Base-by-base conservation (phyloP, 1,140 invertebrate genomes). In the Xylocopa sonorina region DNA sequence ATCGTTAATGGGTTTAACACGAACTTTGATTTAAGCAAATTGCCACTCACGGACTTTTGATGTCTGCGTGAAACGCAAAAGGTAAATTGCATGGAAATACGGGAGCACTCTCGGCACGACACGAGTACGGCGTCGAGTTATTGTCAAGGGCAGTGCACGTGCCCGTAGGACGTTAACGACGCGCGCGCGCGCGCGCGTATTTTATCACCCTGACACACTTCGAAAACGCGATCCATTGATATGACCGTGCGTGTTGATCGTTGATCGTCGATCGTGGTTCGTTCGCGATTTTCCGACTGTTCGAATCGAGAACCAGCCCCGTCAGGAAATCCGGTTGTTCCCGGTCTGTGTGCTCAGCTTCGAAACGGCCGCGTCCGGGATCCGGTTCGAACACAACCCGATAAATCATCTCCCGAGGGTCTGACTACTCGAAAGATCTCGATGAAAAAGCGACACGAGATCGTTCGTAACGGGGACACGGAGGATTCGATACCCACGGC, bases 1-100 rank as follows among this genome's bases (percentile, higher is more conserved):
- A 51, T 57, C 66, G 75, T 79, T 82, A 77, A 86, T 80, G 60
- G 77, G 53, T 86, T 80, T 71, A 85, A 86, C 85, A 83, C 77
- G 73, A 86, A 86, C 72, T 86, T 71, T 83, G 77, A 86, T 86
- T 86, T 67, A 86, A 83, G 85, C 81, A 85, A 86, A 86, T 86
- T 86, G 84, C 83, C 85, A 86, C 81, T 86, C 77, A 86, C 77
- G 81, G 85, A 86, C 84, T 81, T 86, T 86, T 76, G 81, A 78
- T 82, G 73, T 86, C 80, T 86, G 77, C 77, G 76, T 72, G 85
- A 85, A 86, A 85, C 81, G 80, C 83, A 86, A 81, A 86, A 86
- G 84, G 80, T 83, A 86, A 86, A 86, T 86, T 86, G 85, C 84
- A 71, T 80, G 84, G 73, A 82, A 86, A 86, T 76, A 79, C 69